phyloP scores from a whole-genome alignment of 2,797 vertebrate genomes.

The Gallinago stenura region DNA sequence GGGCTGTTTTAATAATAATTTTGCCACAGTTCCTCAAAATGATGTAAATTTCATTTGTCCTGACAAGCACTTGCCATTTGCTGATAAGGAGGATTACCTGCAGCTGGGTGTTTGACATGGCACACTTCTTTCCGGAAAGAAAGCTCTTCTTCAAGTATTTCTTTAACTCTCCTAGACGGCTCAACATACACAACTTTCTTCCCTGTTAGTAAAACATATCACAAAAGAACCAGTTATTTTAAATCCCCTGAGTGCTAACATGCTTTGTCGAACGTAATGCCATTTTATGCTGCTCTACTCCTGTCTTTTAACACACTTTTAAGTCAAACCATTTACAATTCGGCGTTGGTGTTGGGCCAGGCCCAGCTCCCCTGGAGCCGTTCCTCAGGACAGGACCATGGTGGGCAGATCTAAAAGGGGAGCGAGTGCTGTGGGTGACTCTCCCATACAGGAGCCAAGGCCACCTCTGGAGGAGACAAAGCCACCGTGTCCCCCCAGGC shows the following conservation, averaged over 20 bases:
- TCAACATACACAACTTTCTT: constrained; percentile 75
- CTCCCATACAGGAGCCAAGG: no score
- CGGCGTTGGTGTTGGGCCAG: accelerated
- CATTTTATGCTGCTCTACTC: background rate
- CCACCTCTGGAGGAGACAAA: accelerated
- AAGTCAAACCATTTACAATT: background rate
- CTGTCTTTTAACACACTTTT: accelerated
- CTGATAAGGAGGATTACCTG: constrained; percentile 72
- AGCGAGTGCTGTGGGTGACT: accelerated
- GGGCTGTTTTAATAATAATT: background rate
- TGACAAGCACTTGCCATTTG: background rate
- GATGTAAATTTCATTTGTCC: background rate
- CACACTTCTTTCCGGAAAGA: constrained; percentile 73
- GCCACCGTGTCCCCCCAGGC: accelerated
- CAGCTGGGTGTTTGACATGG: constrained; percentile 59
- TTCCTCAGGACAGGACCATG: accelerated
- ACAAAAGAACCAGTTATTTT: constrained; percentile 4
- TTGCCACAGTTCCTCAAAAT: background rate
- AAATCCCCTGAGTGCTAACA: background rate
- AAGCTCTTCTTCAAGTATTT: constrained; percentile 80
- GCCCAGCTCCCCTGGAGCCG: accelerated
- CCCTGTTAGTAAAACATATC: constrained; percentile 67
- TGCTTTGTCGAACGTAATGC: background rate
- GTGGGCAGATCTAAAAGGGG: accelerated
- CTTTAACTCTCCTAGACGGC: constrained; percentile 78